Conservation (phyloP, 2,888 invertebrate genomes). For the Diploptera punctata region DNA sequence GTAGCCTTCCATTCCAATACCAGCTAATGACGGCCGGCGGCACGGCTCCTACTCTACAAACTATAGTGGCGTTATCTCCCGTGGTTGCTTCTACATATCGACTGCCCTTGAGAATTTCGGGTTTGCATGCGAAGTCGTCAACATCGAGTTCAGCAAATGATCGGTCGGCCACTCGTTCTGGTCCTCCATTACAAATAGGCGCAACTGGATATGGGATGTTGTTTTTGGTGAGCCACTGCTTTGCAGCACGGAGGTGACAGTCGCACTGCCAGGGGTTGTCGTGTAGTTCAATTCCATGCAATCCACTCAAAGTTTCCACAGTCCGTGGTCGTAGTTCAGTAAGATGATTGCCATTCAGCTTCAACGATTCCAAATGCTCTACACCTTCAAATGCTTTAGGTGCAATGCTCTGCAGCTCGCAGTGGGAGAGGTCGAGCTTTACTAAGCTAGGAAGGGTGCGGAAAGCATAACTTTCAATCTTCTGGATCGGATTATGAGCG, state of each 20-base stretch:
- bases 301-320: constrained; percentile 73
- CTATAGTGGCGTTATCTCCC: constrained; percentile 85
- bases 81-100: constrained; percentile 79
- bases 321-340: constrained; percentile 74
- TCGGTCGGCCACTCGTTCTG: constrained; percentile 71
- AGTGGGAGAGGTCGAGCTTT: constrained; percentile 83
- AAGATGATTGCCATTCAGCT: constrained; percentile 82
- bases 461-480: constrained; percentile 78
- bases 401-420: constrained; percentile 80
- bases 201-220: constrained; percentile 80
- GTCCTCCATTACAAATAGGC: constrained; percentile 76
- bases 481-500: constrained; percentile 81
- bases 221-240: constrained; percentile 80
- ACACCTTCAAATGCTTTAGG: constrained; percentile 79
- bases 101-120: constrained; percentile 69
- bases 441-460: constrained; percentile 76
- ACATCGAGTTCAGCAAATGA: constrained; percentile 77
- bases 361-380: constrained; percentile 76
- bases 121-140: constrained; percentile 87
- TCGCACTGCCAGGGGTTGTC: constrained; percentile 92
- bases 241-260: constrained; percentile 80
- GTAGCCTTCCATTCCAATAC: constrained; percentile 84
- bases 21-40: constrained; percentile 84
- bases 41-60: constrained; percentile 80
- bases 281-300: constrained; percentile 83